Evolutionary conservation across 2,888 invertebrate genomes (phyloP), one percentile per base, ranked within the genome.

Genomic region (Epinotia ramella): DNA sequence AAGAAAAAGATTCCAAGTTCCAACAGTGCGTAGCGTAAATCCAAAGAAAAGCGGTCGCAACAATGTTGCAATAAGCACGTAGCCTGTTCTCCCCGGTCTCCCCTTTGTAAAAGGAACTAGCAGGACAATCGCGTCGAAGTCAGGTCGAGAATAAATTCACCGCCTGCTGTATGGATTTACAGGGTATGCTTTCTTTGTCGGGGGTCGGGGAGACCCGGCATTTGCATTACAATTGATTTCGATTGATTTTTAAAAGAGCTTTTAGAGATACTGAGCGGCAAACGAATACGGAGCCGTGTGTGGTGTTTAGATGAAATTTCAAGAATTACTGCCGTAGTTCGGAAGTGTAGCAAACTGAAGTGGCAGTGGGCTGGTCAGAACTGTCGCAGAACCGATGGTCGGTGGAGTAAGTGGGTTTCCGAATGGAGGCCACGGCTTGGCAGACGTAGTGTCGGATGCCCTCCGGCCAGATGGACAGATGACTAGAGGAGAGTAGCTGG

Each of bases 91-190:
- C 74, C 40, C 74, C 49, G 57, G 20, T n/a, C 12, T 28, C 63
- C 65, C 65, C 65, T 70, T 75, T 75, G 65, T 70, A 70, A 75
- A 75, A 75, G 74, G 69, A 70, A 70, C 74, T 75, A 75, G 69
- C 70, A 70, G 74, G 74, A 75, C 74, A 75, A 75, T 75, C 65
- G 74, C 74, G 74, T 59, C 67, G 64, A 59, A 70, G 74, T 60
- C 70, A 70, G 70, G 74, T 59, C 59, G 69, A 53, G 70, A 75
- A 75, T 75, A 75, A 70, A 75, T 75, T 70, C 70, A 64, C 62
- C 62, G 57, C 65, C 24, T 20, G 59, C 70, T 59, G 64, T 69
- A 59, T 69, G 70, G 70, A 65, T 75, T 65, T 75, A 75, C 74
- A 59, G 65, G 20, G 64, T 49, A 57, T 68, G 60, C 65, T 40